Evolutionary conservation across 1,140 invertebrate genomes (phyloP).

Genomic region (Chelonus insularis): DNA sequence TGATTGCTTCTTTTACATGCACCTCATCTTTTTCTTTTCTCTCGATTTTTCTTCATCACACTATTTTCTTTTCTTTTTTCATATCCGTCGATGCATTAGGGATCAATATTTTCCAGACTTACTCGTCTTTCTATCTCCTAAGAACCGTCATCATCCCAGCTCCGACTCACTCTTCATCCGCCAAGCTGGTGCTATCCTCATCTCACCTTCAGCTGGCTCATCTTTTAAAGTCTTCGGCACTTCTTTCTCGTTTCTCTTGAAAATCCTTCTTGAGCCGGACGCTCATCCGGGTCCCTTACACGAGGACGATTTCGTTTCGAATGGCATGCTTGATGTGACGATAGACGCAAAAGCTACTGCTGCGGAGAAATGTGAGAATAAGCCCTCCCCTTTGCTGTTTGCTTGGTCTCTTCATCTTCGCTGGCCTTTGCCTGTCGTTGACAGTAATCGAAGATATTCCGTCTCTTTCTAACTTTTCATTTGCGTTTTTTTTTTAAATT

Average conservation of each 20-base stretch:
- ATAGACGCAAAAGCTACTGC: conserved; percentile 36
- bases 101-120: conserved; percentile 26
- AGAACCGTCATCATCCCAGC: conserved; percentile 22
- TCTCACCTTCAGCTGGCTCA: conserved; percentile 11
- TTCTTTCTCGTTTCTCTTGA: conserved; percentile 17
- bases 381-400: conserved; percentile 35
- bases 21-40: background rate
- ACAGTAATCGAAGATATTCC: conserved; percentile 27
- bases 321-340: conserved; percentile 42
- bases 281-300: conserved; percentile 36
- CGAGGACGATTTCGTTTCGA: conserved; percentile 37
- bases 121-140: background rate
- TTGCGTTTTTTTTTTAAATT: background rate
- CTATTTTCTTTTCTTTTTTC: background rate
- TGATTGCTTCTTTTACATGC: conserved; percentile 19
- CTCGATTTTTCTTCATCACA: conserved; percentile 11
- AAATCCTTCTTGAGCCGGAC: conserved; percentile 27
- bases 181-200: background rate
- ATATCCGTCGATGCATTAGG: background rate
- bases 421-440: conserved; percentile 26
- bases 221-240: conserved; percentile 5
- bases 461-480: conserved; percentile 7
- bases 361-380: conserved; percentile 35
- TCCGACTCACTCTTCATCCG: conserved; percentile 13
- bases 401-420: conserved; percentile 36